Evolutionary conservation across 2,113 vertebrate genomes (phyloP).

Genomic region (Maccullochella peelii): DNA sequence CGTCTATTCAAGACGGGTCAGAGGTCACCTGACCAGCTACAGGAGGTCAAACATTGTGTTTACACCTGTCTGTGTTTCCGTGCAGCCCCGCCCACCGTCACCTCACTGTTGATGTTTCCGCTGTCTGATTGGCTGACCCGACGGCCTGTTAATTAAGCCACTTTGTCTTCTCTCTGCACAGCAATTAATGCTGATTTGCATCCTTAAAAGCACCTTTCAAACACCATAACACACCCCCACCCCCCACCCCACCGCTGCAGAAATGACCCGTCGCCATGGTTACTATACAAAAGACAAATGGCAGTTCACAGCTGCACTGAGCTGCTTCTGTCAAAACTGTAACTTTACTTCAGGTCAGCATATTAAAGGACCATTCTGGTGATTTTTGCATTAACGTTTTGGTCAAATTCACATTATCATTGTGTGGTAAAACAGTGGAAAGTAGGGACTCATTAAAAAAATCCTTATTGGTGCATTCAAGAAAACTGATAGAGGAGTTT

Average conservation of each 20-base stretch:
- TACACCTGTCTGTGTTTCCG: neutral
- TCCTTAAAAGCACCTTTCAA: slow-evolving; percentile 26
- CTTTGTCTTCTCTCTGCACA: slow-evolving; percentile 11
- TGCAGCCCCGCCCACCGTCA: slow-evolving; percentile 15
- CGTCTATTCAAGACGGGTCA: slow-evolving; percentile 7
- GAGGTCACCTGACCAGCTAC: slow-evolving; percentile 31
- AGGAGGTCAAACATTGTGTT: neutral
- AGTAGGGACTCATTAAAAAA: too few relatives aligned
- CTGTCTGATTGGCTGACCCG: slow-evolving; percentile 31
- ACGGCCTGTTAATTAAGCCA: slow-evolving; percentile 30
- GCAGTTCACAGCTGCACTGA: neutral
- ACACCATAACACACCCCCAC: neutral
- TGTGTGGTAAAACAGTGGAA: too few relatives aligned
- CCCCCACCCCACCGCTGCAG: neutral
- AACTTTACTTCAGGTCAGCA: neutral
- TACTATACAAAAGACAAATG: slow-evolving; percentile 3
- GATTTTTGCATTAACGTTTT: too few relatives aligned
- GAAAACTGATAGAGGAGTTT: too few relatives aligned
- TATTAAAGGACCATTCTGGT: neutral
- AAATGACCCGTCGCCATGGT: slow-evolving; percentile 18
- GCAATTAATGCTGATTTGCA: slow-evolving; percentile 37
- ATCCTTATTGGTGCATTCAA: too few relatives aligned
- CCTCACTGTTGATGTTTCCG: slow-evolving; percentile 20
- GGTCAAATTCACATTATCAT: too few relatives aligned
- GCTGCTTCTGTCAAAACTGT: neutral